Conservation (phyloP, 2,888 invertebrate genomes). For the Adelognathus sp. region DNA sequence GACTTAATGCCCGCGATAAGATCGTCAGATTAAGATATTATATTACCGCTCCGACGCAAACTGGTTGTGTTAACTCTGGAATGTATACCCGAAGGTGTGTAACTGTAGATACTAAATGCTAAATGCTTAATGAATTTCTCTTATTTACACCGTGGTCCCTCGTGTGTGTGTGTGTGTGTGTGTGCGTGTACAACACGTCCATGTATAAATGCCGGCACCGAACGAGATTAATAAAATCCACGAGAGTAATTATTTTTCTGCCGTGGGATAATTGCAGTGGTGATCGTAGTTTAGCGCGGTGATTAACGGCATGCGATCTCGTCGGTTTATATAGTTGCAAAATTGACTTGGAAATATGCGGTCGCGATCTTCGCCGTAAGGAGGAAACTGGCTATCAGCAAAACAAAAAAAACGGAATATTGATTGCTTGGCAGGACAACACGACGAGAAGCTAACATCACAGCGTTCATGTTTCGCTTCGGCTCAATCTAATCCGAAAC, state of each 20-base stretch:
- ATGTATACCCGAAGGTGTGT: constrained; percentile 56
- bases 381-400: too few species aligned
- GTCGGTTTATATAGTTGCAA: not conserved
- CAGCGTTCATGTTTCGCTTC: too few species aligned
- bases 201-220: constrained; percentile 21
- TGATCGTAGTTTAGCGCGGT: constrained; percentile 51
- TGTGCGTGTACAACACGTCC: not conserved
- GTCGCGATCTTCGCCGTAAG: not conserved
- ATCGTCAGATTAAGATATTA: constrained; percentile 75
- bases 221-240: constrained; percentile 59
- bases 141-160: constrained; percentile 60
- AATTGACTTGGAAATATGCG: not conserved
- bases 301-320: constrained; percentile 54
- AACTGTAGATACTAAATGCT: constrained; percentile 65
- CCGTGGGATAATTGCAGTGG: constrained; percentile 53
- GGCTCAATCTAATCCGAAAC: too few species aligned
- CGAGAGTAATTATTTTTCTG: constrained; percentile 60
- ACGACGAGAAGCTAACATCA: constrained; percentile 21
- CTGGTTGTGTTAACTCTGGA: constrained; percentile 62
- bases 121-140: constrained; percentile 70
- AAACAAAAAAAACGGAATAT: constrained; percentile 30
- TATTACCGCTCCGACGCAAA: constrained; percentile 69
- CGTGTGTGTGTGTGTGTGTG: not conserved
- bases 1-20: constrained; percentile 72
- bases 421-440: constrained; percentile 14